Evolutionary conservation across 2,888 invertebrate genomes (phyloP).

Genomic region (Eupithecia dodoneata): DNA sequence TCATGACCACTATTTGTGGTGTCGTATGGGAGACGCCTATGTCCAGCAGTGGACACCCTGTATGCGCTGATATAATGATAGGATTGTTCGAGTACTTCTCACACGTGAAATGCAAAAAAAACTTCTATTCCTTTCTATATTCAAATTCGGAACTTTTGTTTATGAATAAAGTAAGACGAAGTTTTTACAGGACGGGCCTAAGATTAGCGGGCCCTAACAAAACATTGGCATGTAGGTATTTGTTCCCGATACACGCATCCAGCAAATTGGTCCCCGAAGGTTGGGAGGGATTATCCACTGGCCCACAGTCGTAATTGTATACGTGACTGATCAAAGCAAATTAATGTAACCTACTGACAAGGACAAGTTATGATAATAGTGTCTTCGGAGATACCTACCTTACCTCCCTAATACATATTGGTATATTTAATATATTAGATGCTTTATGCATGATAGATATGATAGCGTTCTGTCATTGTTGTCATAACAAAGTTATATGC

Average conservation of each 20-base stretch:
- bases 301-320: slow-evolving; percentile 44
- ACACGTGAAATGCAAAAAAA: not conserved
- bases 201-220: slow-evolving; percentile 15
- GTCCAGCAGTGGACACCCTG: too few species aligned
- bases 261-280: slow-evolving; percentile 41
- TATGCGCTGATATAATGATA: too few species aligned
- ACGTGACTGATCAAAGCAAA: slow-evolving; percentile 47
- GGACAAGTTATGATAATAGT: slow-evolving; percentile 20
- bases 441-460: too few species aligned
- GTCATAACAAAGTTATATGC: too few species aligned
- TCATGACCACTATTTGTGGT: too few species aligned
- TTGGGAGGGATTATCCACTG: slow-evolving; percentile 46
- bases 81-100: too few species aligned
- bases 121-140: not conserved
- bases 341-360: slow-evolving; percentile 31
- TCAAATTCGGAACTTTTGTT: not conserved
- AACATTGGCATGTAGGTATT: slow-evolving; percentile 32
- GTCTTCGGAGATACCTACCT: not conserved
- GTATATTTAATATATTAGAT: too few species aligned
- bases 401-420: not conserved
- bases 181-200: not conserved
- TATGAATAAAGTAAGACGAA: not conserved
- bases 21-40: too few species aligned
- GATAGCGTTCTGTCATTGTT: too few species aligned
- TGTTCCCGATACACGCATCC: slow-evolving; percentile 44